These are phyloP conservation scores for Kryptopterus vitreolus DNA, from an alignment of 2,797 vertebrate species.

Conservation along the genomic window DNA sequence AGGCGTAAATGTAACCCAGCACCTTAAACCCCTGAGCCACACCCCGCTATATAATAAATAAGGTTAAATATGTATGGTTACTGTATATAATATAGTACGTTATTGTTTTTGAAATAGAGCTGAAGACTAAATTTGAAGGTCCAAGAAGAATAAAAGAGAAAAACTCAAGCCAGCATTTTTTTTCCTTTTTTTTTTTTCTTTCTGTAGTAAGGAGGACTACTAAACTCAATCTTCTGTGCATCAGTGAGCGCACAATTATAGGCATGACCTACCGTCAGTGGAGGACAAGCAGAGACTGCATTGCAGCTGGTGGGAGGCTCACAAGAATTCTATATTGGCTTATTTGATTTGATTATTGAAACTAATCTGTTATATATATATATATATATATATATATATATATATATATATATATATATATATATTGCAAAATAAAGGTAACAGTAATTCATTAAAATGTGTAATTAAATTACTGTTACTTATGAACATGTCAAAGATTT, in stretches of 20 bases:
- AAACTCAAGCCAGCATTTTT: background rate
- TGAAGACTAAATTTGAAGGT: background rate
- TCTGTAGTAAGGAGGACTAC: background rate
- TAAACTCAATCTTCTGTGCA: background rate
- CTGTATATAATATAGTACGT: background rate
- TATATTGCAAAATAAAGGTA: no score
- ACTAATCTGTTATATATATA: background rate
- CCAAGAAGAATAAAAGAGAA: background rate
- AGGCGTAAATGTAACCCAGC: no score
- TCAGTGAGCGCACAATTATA: background rate
- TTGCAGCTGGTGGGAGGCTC: background rate
- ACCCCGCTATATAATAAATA: no score
- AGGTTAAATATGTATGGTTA: no score
- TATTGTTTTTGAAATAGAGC: background rate
- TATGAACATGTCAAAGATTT: no score
- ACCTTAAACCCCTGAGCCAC: no score
- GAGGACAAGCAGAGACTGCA: slow-evolving; percentile 2
- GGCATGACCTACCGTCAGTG: background rate
- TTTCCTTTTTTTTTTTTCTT: background rate
- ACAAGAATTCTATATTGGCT: background rate
- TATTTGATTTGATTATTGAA: background rate
- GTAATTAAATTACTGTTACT: no score
- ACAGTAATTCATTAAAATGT: no score
- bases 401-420: no score
- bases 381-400: no score